A percentile compares a stretch with the other conserved stretches of the same genome.
These are phyloP conservation scores for Psittacula derbiana DNA, from an alignment of 2,797 vertebrate genomes.

Conservation along the genomic window DNA sequence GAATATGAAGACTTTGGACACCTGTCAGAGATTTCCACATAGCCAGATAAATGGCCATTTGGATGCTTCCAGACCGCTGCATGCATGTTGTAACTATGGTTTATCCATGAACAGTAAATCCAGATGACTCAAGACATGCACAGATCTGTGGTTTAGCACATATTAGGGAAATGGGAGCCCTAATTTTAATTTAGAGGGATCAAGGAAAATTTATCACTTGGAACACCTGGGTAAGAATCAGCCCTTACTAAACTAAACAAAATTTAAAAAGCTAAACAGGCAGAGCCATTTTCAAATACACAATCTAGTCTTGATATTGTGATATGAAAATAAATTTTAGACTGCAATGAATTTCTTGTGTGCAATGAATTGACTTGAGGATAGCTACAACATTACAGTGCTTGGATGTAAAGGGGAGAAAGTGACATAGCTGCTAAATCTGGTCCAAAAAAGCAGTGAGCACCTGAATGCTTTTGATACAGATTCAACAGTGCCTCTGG, in stretches of 20 bases:
- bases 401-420: background rate
- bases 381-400: background rate
- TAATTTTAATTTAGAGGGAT: background rate
- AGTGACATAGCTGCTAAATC: background rate
- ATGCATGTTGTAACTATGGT: accelerated
- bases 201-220: background rate
- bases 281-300: background rate
- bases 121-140: background rate
- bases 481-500: background rate
- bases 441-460: background rate
- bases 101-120: background rate
- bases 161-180: background rate
- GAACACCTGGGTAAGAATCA: background rate
- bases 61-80: background rate
- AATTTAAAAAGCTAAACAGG: background rate
- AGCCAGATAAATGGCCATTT: background rate
- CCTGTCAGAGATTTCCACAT: background rate
- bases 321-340: background rate
- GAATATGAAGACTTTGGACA: background rate
- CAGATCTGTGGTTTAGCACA: background rate
- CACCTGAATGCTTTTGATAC: background rate
- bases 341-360: background rate
- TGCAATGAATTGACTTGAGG: background rate
- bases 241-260: background rate
- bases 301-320: background rate